phyloP scores from a whole-genome alignment of 2,888 invertebrate genomes.

The Dendrolimus pini region DNA sequence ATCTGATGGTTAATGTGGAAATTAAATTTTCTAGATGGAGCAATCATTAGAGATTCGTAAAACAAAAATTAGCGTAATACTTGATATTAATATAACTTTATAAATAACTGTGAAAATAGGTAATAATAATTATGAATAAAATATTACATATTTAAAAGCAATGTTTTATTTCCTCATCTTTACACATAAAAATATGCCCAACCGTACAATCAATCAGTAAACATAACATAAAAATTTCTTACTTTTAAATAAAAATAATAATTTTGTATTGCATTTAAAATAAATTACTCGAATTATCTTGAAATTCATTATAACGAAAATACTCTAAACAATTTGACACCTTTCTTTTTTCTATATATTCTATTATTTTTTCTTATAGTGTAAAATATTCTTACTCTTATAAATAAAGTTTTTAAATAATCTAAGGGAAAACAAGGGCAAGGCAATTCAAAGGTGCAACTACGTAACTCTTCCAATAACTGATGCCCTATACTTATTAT shows the following conservation, averaged over 20 bases:
- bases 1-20: conserved; percentile 73
- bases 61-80: conserved; percentile 74
- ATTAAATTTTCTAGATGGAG: conserved; percentile 74
- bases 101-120: conserved; percentile 78
- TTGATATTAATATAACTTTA: conserved; percentile 79
- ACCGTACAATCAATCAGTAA: not conserved
- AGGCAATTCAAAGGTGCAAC: conserved; percentile 14
- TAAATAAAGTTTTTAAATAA: conserved; percentile 17
- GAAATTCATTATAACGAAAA: conserved; percentile 9
- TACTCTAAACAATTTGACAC: conserved; percentile 6
- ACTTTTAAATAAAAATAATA: not conserved
- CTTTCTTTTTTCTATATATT: conserved; percentile 10
- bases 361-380: conserved; percentile 18
- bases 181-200: not conserved
- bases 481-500: conserved; percentile 16
- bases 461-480: conserved; percentile 11
- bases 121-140: conserved; percentile 77
- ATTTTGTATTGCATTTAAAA: not conserved
- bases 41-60: conserved; percentile 74
- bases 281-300: not conserved
- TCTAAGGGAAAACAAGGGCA: conserved; percentile 20
- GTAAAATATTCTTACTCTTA: conserved; percentile 19
- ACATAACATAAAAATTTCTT: not conserved
- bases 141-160: conserved; percentile 72
- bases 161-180: conserved; percentile 43